Evolutionary conservation across 2,888 invertebrate species (phyloP).

Genomic region (Quadriops clusia): DNA sequence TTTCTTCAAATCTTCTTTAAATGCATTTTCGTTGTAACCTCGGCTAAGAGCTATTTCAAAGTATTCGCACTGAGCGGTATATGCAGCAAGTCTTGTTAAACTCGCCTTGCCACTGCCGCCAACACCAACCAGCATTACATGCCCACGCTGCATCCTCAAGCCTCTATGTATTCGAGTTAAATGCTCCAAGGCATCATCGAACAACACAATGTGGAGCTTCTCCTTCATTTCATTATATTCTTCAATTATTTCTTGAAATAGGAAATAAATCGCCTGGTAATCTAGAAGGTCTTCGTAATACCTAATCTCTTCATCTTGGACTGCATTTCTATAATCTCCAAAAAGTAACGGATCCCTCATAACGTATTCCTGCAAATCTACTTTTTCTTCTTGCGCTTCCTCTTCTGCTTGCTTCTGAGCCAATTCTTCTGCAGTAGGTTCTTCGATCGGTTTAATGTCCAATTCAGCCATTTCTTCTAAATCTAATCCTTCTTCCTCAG

Average conservation of each 20-base stretch:
- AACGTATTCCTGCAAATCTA: conserved; percentile 49
- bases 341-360: conserved; percentile 74
- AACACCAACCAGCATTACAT: conserved; percentile 76
- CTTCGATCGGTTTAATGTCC: conserved; percentile 11
- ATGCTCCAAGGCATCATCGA: conserved; percentile 87
- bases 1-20: conserved; percentile 78
- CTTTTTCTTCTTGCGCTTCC: conserved; percentile 35
- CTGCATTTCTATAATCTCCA: conserved; percentile 78
- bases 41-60: conserved; percentile 76
- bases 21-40: conserved; percentile 71
- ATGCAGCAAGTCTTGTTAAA: conserved; percentile 67
- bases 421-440: conserved; percentile 7
- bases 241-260: conserved; percentile 83
- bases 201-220: conserved; percentile 71
- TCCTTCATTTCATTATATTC: conserved; percentile 68
- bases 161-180: conserved; percentile 77
- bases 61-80: conserved; percentile 70
- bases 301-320: conserved; percentile 66
- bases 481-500: conserved; percentile 18
- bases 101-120: conserved; percentile 84
- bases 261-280: conserved; percentile 75
- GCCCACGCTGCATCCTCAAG: conserved; percentile 71
- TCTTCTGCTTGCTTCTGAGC: conserved; percentile 22
- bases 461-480: conserved; percentile 17
- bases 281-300: conserved; percentile 83